Conservation (phyloP, 2,113 vertebrate species). For the Pyxicephalus adspersus region DNA sequence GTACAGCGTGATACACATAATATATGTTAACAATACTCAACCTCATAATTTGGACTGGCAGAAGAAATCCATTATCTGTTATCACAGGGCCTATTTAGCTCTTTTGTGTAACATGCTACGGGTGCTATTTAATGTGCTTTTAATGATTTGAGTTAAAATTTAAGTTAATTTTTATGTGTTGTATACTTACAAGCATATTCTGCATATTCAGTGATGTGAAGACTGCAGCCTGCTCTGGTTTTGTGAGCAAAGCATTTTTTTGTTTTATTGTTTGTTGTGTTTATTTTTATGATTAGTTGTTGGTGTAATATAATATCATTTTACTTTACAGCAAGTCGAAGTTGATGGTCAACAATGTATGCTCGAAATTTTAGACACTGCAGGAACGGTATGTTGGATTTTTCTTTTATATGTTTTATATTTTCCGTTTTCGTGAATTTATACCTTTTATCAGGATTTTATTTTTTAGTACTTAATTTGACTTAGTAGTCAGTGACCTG, state of each 20-base stretch:
- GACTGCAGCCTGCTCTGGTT: background rate
- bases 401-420: background rate
- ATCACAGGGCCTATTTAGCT: no score
- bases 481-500: no score
- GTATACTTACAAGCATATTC: background rate
- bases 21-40: no score
- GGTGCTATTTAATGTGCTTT: no score
- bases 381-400: constrained; percentile 79
- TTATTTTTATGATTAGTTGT: background rate
- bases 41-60: no score
- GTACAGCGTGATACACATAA: no score
- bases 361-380: constrained; percentile 87
- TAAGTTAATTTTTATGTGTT: background rate
- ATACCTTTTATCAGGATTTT: no score
- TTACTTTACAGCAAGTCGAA: constrained; percentile 81
- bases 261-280: background rate
- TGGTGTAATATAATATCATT: background rate
- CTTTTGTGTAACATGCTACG: no score
- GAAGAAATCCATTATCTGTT: no score
- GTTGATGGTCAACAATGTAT: constrained; percentile 87
- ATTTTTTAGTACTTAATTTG: no score
- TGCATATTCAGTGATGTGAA: background rate
- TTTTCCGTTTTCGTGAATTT: no score
- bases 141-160: no score
- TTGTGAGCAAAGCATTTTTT: background rate